These are phyloP conservation scores for Microcebus lehilahytsara DNA, from an alignment of 2,113 vertebrate species.

Conservation along the genomic window DNA sequence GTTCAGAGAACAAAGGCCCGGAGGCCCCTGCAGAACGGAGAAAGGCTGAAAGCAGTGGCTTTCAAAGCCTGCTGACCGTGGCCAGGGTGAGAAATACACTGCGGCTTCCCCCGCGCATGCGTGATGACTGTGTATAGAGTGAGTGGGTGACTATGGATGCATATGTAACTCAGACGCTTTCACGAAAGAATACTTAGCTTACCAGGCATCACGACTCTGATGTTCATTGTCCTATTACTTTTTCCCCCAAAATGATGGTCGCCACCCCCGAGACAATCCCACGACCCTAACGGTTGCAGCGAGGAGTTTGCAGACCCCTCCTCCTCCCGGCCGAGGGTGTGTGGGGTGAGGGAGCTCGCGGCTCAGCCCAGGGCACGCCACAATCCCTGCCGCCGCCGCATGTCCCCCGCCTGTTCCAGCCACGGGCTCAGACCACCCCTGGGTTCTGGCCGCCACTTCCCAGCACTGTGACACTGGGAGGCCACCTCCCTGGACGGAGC, in stretches of 20 bases:
- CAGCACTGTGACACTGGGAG: rapidly evolving
- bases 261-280: not conserved
- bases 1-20: constrained; percentile 53
- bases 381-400: rapidly evolving
- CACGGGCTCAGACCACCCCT: not conserved
- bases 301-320: rapidly evolving
- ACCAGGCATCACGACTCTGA: rapidly evolving
- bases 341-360: rapidly evolving
- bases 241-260: rapidly evolving
- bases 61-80: not conserved
- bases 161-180: rapidly evolving
- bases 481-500: not conserved
- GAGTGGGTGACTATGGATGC: not conserved
- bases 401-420: too few species aligned
- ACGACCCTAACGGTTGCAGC: rapidly evolving
- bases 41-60: not conserved
- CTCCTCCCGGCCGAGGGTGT: not conserved
- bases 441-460: not conserved
- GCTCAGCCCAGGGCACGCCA: not conserved
- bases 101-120: rapidly evolving
- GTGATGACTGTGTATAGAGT: rapidly evolving
- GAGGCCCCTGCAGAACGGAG: constrained; percentile 33
- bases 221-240: rapidly evolving
- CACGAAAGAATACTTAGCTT: rapidly evolving
- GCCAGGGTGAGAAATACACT: not conserved